Conservation (phyloP, 2,113 vertebrate species). For the Rissa tridactyla region DNA sequence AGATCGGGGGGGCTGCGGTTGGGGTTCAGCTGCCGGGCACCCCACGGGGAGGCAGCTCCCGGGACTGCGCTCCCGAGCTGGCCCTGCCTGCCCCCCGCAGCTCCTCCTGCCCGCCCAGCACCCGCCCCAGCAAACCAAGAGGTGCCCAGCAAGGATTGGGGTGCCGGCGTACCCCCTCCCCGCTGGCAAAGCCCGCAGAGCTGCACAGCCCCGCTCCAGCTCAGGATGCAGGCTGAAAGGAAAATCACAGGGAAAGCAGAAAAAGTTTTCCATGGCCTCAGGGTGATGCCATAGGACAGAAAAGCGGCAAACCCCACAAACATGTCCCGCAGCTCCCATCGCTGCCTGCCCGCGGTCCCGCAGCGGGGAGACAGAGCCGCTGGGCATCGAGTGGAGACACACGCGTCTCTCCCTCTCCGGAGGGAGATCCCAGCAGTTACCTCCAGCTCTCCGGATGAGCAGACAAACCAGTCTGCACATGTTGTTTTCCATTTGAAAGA, state of each 20-base stretch:
- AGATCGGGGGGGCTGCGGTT: not conserved
- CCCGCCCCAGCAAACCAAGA: not conserved
- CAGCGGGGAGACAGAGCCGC: fast-evolving
- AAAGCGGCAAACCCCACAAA: not conserved
- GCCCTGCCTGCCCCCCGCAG: not conserved
- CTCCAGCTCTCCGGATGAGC: not conserved
- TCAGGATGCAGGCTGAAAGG: not conserved
- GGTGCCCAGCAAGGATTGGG: not conserved
- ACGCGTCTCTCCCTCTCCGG: not conserved
- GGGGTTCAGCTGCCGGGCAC: not conserved
- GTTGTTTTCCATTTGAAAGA: not conserved
- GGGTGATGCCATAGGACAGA: not conserved
- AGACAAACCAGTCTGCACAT: not conserved
- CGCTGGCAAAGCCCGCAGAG: fast-evolving
- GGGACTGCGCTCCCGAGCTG: not conserved
- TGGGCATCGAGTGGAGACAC: not conserved
- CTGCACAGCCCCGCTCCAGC: not conserved
- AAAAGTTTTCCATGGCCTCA: not conserved
- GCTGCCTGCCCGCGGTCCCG: not conserved
- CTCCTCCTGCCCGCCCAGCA: not conserved
- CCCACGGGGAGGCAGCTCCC: not conserved
- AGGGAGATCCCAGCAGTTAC: not conserved
- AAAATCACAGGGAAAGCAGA: not conserved
- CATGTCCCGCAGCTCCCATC: not conserved
- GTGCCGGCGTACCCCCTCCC: not conserved